phyloP scores from a whole-genome alignment of 1,140 invertebrate species.

The Neodiprion virginianus region DNA sequence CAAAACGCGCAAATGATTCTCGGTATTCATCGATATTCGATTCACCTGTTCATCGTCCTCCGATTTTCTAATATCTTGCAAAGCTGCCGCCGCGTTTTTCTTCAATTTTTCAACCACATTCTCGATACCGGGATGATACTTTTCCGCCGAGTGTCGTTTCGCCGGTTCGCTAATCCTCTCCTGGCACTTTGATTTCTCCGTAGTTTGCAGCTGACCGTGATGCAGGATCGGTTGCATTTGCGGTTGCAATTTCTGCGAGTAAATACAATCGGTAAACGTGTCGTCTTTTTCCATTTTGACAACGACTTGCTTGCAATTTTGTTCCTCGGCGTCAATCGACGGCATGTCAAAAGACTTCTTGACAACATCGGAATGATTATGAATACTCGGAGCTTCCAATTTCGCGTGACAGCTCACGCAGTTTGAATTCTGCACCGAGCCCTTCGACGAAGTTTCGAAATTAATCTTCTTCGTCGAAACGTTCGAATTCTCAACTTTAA shows the following conservation, averaged over 20 bases:
- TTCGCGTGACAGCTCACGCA: neutral
- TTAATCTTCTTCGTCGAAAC: too few species aligned
- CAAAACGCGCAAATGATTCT: neutral
- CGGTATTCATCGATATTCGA: neutral
- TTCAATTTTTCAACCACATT: slow-evolving; percentile 58
- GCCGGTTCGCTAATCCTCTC: slow-evolving; percentile 22
- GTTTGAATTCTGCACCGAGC: neutral
- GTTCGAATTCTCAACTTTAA: neutral
- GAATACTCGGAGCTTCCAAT: too few species aligned
- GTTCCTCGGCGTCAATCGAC: slow-evolving; percentile 52
- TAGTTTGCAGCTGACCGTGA: neutral
- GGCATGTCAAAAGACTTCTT: slow-evolving; percentile 56
- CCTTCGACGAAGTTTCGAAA: too few species aligned
- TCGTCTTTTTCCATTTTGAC: slow-evolving; percentile 39
- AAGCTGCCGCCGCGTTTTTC: slow-evolving; percentile 48
- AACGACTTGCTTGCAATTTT: slow-evolving; percentile 29
- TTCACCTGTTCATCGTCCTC: neutral
- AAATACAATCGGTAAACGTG: neutral
- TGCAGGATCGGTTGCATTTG: neutral
- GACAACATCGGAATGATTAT: slow-evolving; percentile 27
- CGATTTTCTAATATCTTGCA: slow-evolving; percentile 30
- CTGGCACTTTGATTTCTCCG: slow-evolving; percentile 14
- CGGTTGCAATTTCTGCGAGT: slow-evolving; percentile 13
- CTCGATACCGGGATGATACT: slow-evolving; percentile 50
- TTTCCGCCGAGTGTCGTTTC: slow-evolving; percentile 32